A percentile compares a stretch with the other conserved stretches of the same genome.
phyloP scores from a whole-genome alignment of 2,888 invertebrate species.

The Oscheius sp. region DNA sequence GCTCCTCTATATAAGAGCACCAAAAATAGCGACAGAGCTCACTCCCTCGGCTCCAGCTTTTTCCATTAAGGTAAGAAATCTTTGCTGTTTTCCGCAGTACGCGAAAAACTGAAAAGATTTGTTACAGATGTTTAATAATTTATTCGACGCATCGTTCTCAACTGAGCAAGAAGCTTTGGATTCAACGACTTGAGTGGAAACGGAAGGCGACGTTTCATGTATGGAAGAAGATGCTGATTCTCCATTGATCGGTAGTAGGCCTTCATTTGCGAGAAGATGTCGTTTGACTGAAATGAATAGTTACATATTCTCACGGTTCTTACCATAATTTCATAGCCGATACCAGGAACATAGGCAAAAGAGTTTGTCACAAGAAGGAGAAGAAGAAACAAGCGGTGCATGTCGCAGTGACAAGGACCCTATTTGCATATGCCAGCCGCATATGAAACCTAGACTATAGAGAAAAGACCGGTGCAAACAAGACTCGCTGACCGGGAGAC shows the following conservation, averaged over 20 bases:
- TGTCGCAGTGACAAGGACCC: conserved; percentile 18
- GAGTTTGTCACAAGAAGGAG: conserved; percentile 1
- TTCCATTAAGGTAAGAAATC: conserved; percentile 35
- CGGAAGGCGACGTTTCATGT: conserved; percentile 28
- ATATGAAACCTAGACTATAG: conserved; percentile 30
- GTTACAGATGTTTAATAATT: conserved; percentile 37
- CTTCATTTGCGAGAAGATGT: conserved; percentile 8
- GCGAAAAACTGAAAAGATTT: conserved; percentile 41
- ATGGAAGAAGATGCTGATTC: conserved; percentile 23
- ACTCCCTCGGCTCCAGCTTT: not conserved
- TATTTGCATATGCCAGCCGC: conserved; percentile 32
- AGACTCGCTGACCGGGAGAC: conserved; percentile 4
- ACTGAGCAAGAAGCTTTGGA: conserved; percentile 23
- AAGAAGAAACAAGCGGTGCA: conserved; percentile 24
- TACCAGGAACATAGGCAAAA: conserved; percentile 20
- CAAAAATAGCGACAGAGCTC: not conserved
- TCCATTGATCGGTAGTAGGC: conserved; percentile 22
- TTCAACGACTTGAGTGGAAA: conserved; percentile 25
- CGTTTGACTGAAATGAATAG: conserved; percentile 25
- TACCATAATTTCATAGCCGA: conserved; percentile 28
- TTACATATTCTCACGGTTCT: not conserved
- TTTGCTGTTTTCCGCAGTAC: conserved; percentile 40
- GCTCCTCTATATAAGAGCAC: conserved; percentile 24
- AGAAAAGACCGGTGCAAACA: conserved; percentile 34
- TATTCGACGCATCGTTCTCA: conserved; percentile 21